These are phyloP conservation scores for Aricia artaxerxes DNA, from an alignment of 2,888 invertebrate species.

Conservation along the genomic window DNA sequence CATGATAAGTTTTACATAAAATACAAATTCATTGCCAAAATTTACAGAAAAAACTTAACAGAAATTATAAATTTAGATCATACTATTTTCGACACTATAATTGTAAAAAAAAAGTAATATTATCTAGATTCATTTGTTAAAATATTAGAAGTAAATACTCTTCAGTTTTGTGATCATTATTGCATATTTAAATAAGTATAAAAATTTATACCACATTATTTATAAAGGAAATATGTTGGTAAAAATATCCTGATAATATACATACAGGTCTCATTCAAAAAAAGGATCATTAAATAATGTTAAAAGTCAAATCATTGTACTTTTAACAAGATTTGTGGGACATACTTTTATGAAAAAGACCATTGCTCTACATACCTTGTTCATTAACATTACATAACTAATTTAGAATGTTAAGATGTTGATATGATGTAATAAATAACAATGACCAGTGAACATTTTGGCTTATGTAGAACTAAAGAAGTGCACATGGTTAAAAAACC, in stretches of 20 bases:
- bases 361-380: not conserved
- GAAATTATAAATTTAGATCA: not conserved
- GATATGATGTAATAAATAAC: constrained; percentile 15
- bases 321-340: not conserved
- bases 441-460: not conserved
- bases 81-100: not conserved
- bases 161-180: not conserved
- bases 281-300: not conserved
- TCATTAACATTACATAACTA: constrained; percentile 19
- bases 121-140: not conserved
- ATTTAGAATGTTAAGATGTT: constrained; percentile 23
- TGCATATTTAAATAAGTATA: not conserved
- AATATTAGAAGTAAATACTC: not conserved
- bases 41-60: not conserved
- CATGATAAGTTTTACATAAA: not conserved
- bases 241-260: not conserved
- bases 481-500: not conserved
- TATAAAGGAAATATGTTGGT: not conserved
- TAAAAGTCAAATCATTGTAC: not conserved
- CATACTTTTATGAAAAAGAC: not conserved
- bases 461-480: constrained; percentile 10
- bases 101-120: not conserved
- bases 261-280: not conserved
- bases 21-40: not conserved
- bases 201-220: not conserved